Conservation (phyloP, 1,140 invertebrate species). For the Coenobita brevimanus region DNA sequence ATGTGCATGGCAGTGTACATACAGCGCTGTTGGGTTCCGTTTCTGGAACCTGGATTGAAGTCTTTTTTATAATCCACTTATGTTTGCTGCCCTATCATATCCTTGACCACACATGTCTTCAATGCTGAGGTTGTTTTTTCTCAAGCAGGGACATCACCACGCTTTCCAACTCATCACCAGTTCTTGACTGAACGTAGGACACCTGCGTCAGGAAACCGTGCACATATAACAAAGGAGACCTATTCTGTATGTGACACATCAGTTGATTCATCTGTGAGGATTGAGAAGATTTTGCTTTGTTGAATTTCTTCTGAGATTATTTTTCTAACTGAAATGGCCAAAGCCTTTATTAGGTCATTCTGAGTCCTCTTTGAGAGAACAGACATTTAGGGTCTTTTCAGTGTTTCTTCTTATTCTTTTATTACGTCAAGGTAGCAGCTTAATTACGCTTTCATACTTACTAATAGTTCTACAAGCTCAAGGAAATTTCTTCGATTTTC, state of each 20-base stretch:
- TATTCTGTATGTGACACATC: constrained; percentile 14
- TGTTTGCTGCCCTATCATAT: constrained; percentile 7
- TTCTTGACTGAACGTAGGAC: background rate
- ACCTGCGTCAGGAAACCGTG: background rate
- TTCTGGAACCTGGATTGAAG: constrained; percentile 5
- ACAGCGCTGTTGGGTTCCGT: background rate
- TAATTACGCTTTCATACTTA: constrained; percentile 34
- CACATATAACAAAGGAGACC: constrained; percentile 9
- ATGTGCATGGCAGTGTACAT: constrained; percentile 31
- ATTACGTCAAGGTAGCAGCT: constrained; percentile 14
- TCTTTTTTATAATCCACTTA: background rate
- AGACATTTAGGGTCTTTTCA: constrained; percentile 20
- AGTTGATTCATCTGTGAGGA: constrained; percentile 14
- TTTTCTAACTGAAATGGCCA: constrained; percentile 1
- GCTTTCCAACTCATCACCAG: background rate
- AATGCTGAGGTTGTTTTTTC: background rate
- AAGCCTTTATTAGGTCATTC: constrained; percentile 13
- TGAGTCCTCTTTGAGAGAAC: constrained; percentile 20
- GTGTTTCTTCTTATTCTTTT: background rate
- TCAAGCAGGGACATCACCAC: background rate
- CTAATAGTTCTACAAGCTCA: constrained; percentile 13
- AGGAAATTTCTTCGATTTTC: constrained; percentile 18
- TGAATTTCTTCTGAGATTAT: constrained; percentile 5
- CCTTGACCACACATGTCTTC: constrained; percentile 20
- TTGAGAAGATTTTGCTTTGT: background rate